Base-by-base conservation (phyloP, 2,888 invertebrate species). In the Ctenicera cuprea region DNA sequence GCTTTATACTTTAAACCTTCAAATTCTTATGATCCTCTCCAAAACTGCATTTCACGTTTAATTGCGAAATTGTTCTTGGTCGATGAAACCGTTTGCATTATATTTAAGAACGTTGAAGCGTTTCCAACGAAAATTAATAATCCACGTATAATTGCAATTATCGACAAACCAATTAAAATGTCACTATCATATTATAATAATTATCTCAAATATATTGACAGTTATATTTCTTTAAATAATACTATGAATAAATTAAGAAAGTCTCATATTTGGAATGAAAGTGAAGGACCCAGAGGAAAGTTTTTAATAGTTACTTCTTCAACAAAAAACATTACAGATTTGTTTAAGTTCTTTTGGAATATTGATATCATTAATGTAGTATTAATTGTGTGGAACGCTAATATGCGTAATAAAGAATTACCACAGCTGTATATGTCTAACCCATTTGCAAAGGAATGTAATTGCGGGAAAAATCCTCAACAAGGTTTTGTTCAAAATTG, bases 81-180 rank as follows among this genome's bases (percentile, higher is more conserved):
- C n/a, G n/a, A n/a, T n/a, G n/a, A n/a, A n/a, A n/a, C n/a, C n/a
- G n/a, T n/a, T n/a, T n/a, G n/a, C n/a, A n/a, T n/a, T n/a, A n/a
- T n/a, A n/a, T n/a, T n/a, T n/a, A n/a, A n/a, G n/a, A n/a, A n/a
- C n/a, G n/a, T n/a, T n/a, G n/a, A n/a, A n/a, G n/a, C n/a, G n/a
- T n/a, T n/a, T n/a, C n/a, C n/a, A n/a, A n/a, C n/a, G 26, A 26
- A 59, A 59, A 59, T 16, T 3, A 41, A 14, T 41, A 41, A 41
- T 41, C 41, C 41, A 14, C 7, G 3, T 14, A 41, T 41, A 4
- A 8, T 41, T 14, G 14, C 41, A 41, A 41, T 1, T 14, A 41
- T 41, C 1, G 14, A 41, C 1, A 41, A 41, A 14, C 41, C 14
- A 14, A 41, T 41, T 4, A 41, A 41, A 5, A 3, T 41, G 14